Evolutionary conservation across 2,113 vertebrate species (phyloP).

Genomic region (Protomyctophum bolini): DNA sequence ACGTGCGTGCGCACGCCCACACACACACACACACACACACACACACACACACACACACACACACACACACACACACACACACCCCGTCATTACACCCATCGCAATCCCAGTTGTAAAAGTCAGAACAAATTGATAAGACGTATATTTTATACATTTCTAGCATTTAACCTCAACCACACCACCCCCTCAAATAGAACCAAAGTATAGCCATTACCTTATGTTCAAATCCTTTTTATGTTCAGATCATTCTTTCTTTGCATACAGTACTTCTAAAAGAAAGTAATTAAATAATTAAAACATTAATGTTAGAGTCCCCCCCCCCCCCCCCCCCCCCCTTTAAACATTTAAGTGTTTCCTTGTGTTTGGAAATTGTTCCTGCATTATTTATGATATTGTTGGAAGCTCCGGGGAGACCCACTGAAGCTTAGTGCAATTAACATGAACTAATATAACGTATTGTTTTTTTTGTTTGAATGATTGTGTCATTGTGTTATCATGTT

Average conservation of each 20-base stretch:
- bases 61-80: not conserved
- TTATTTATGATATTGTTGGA: conserved; percentile 52
- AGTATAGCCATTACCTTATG: conserved; percentile 55
- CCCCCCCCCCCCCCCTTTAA: conserved; percentile 14
- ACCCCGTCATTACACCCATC: not conserved
- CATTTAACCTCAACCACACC: conserved; percentile 16
- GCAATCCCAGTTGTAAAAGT: conserved; percentile 7
- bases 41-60: conserved; percentile 2
- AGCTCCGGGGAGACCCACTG: conserved; percentile 19
- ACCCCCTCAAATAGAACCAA: conserved; percentile 53
- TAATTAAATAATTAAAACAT: conserved; percentile 34
- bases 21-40: not conserved
- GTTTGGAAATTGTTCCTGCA: conserved; percentile 66
- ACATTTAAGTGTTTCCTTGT: conserved; percentile 50
- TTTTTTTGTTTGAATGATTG: conserved; percentile 32
- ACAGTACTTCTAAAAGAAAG: conserved; percentile 58
- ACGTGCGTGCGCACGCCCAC: no score
- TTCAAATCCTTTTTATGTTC: conserved; percentile 40
- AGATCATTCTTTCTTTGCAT: conserved; percentile 34
- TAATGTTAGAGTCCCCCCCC: conserved; percentile 41
- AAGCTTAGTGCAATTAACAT: conserved; percentile 58
- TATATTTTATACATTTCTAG: conserved; percentile 61
- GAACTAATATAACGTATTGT: conserved; percentile 40
- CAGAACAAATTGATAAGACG: conserved; percentile 23
- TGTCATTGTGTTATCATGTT: conserved; percentile 23